phyloP scores from a whole-genome alignment of 2,888 invertebrate genomes.

The Erebia ligea region DNA sequence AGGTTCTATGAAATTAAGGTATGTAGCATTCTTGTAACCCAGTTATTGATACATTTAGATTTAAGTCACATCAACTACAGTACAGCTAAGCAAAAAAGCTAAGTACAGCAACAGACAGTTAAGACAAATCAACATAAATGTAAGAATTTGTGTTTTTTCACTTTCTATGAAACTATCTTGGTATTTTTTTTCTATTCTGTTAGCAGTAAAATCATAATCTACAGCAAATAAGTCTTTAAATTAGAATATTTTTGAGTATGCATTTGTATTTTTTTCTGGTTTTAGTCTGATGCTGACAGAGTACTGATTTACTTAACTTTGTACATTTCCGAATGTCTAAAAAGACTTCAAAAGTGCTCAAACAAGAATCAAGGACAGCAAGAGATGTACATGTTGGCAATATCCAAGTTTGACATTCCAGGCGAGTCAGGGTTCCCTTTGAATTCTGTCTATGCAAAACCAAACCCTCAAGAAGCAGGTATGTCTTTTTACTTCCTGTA shows the following conservation, averaged over 20 bases:
- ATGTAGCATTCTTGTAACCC: conserved; percentile 36
- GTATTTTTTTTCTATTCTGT: too few relatives aligned
- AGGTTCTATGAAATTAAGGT: conserved; percentile 99
- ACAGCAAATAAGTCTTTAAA: too few relatives aligned
- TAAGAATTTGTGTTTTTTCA: too few relatives aligned
- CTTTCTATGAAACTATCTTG: too few relatives aligned
- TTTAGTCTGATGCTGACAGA: conserved; percentile 97
- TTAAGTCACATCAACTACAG: too few relatives aligned
- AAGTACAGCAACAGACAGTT: too few relatives aligned
- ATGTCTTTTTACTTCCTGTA: conserved; percentile 9
- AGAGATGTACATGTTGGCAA: conserved; percentile 98
- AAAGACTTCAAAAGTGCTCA: conserved; percentile 95
- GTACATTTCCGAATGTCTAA: conserved; percentile 98
- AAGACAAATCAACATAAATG: too few relatives aligned
- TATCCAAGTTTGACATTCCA: conserved; percentile 97
- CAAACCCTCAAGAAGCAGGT: conserved; percentile 91
- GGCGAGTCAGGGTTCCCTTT: conserved; percentile 97
- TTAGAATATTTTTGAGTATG: neutral
- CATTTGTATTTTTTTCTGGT: conserved; percentile 43
- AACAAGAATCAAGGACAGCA: conserved; percentile 95
- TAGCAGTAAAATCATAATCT: too few relatives aligned
- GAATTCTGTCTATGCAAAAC: conserved; percentile 97
- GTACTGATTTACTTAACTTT: conserved; percentile 98
- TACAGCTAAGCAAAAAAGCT: too few relatives aligned
- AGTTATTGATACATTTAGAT: neutral